A percentile compares a stretch with the other conserved stretches of the same genome.
These are phyloP conservation scores for Acrocephalus scirpaceus DNA, from an alignment of 2,797 vertebrate species.

Conservation along the genomic window DNA sequence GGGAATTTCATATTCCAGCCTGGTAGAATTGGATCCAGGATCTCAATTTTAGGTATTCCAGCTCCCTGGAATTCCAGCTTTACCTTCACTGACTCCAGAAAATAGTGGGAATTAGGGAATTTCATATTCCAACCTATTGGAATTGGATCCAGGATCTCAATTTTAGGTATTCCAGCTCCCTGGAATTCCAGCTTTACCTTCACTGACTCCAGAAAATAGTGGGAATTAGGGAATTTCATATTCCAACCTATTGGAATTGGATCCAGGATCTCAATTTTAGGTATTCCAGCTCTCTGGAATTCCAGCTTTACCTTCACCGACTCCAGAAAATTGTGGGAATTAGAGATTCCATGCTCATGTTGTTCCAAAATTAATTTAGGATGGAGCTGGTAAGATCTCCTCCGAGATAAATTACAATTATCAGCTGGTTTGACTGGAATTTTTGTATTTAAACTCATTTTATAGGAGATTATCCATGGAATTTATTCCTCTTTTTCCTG, in stretches of 20 bases:
- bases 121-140: not conserved
- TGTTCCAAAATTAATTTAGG: not conserved
- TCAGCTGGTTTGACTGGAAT: not conserved
- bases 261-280: not conserved
- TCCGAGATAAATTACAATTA: not conserved
- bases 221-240: not conserved
- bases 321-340: not conserved
- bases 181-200: too few species aligned
- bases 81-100: not conserved
- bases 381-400: not conserved
- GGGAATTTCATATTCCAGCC: not conserved
- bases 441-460: not conserved
- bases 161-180: too few species aligned
- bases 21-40: too few species aligned
- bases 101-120: not conserved
- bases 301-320: not conserved
- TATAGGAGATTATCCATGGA: not conserved
- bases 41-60: not conserved
- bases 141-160: not conserved
- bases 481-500: not conserved
- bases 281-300: not conserved
- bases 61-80: not conserved
- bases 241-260: not conserved
- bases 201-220: accelerated
- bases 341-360: not conserved